Base-by-base conservation (phyloP, 2,888 invertebrate species). In the Spialia ferax region DNA sequence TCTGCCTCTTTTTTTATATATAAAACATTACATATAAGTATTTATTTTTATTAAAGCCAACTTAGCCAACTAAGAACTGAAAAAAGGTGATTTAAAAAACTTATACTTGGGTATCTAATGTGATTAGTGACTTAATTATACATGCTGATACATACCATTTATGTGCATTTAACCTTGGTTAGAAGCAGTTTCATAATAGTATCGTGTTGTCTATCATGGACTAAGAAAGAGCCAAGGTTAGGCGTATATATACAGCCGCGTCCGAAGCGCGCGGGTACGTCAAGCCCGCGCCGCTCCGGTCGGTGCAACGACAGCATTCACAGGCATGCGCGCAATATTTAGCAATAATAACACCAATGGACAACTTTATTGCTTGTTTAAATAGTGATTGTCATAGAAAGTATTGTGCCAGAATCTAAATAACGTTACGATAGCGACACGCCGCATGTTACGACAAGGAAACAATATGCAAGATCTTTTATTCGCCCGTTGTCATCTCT, bases 401-500 rank as follows among this genome's bases (percentile, higher is more conserved):
- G 59, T 22, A 26, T 18, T 26, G 6, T 15, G 18, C 18, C 20
- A 18, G 11, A 20, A 26, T 4, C 22, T 18, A 10, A 45, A 18
- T 18, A 45, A 6, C 38, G 32, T 29, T 32, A 50, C 45, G 23
- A n/a, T 56, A 56, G 8, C 54, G 22, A 20, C 15, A 13, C 26
- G 45, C 18, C 48, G 57, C 38, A 22, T 42, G 23, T 3, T 60
- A 29, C 60, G 29, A 38, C n/a, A 62, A 54, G 54, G 20, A 56
- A 42, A 42, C 67, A 71, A 48, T 73, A 74, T 73, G 69, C 66
- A 38, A 13, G 68, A 88, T 86, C 82, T 84, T 86, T 84, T 85
- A 87, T 86, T 87, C 84, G 86, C 87, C 77, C 71, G 84, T 88
- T 87, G 32, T 10, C 32, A 88, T 88, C 84, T 87, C 83, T 83